A percentile compares a stretch with the other conserved stretches of the same genome.
Conservation (phyloP, 2,888 invertebrate species). For the Agonopterix alstromeriana region DNA sequence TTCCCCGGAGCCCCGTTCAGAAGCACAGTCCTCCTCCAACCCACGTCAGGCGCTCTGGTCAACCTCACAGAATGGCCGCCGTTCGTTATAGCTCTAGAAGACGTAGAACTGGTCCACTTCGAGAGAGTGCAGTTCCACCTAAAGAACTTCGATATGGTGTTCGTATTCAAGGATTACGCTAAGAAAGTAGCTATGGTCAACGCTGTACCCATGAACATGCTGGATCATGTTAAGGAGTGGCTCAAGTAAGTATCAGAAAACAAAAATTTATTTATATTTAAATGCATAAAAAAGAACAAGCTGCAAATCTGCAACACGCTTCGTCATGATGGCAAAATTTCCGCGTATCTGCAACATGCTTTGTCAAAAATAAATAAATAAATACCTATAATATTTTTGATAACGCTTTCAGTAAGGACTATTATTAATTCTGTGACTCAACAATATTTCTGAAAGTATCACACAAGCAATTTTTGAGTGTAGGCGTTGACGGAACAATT, state of each 20-base stretch:
- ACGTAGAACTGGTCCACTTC: slow-evolving; percentile 98
- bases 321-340: no score
- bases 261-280: no score
- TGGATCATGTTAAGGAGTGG: slow-evolving; percentile 99
- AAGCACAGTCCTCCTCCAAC: slow-evolving; percentile 96
- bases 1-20: slow-evolving; percentile 98
- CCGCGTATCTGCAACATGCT: no score
- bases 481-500: no score
- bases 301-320: no score
- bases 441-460: no score
- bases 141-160: slow-evolving; percentile 99
- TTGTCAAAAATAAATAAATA: no score
- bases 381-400: no score
- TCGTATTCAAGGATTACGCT: slow-evolving; percentile 98
- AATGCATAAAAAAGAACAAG: no score
- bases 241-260: slow-evolving; percentile 84
- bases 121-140: slow-evolving; percentile 99
- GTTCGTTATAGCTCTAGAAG: slow-evolving; percentile 98
- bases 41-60: slow-evolving; percentile 98
- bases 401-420: no score
- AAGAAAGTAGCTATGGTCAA: slow-evolving; percentile 97
- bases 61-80: slow-evolving; percentile 99
- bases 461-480: no score
- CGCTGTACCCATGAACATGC: slow-evolving; percentile 99
- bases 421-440: no score